Conservation (phyloP, 2,113 vertebrate genomes). For the Cromileptes altivelis region DNA sequence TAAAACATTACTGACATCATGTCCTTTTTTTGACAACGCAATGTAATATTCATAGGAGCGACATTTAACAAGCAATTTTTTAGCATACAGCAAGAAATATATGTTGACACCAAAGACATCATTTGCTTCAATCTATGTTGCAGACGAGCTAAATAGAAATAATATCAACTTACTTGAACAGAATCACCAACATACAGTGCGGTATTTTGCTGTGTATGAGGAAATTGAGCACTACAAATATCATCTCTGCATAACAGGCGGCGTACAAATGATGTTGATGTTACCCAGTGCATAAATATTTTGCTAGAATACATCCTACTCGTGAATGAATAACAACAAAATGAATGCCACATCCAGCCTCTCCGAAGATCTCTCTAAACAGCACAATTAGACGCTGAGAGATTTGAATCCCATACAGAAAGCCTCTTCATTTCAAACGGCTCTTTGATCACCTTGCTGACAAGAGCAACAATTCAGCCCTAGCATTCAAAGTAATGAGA, state of each 20-base stretch:
- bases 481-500: conserved; percentile 56
- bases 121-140: conserved; percentile 20
- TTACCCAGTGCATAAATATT: conserved; percentile 64
- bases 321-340: conserved; percentile 67
- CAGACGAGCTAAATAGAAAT: conserved; percentile 12
- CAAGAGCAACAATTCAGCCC: conserved; percentile 56
- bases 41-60: conserved; percentile 21
- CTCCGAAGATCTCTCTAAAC: conserved; percentile 32
- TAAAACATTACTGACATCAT: conserved; percentile 1
- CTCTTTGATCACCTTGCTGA: conserved; percentile 74
- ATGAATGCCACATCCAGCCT: conserved; percentile 47
- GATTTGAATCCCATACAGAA: conserved; percentile 56
- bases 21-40: conserved; percentile 13
- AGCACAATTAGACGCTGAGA: conserved; percentile 63
- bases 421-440: conserved; percentile 60
- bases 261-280: conserved; percentile 63
- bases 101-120: neutral
- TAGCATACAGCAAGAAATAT: neutral
- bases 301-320: conserved; percentile 52
- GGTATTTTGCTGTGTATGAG: conserved; percentile 19
- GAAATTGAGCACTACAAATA: conserved; percentile 59
- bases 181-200: conserved; percentile 11
- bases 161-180: conserved; percentile 12
- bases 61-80: conserved; percentile 11
- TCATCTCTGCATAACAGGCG: conserved; percentile 39